Percentiles rank a stretch among this genome's conserved stretches.
Conservation (phyloP, 2,113 vertebrate genomes). For the Stegostoma tigrinum region DNA sequence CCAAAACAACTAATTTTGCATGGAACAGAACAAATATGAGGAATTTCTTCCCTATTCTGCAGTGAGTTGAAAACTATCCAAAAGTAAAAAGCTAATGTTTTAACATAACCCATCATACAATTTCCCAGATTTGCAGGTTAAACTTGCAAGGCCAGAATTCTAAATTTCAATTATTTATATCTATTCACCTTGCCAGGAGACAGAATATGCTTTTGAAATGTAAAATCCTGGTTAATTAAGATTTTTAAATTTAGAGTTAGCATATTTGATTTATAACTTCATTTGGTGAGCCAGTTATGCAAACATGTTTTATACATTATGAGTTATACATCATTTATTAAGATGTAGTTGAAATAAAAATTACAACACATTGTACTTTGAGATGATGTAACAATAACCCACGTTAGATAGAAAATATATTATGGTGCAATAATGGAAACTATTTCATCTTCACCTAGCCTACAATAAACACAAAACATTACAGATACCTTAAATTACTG, state of each 20-base stretch:
- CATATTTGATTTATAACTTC: constrained; percentile 1
- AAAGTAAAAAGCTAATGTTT: neutral
- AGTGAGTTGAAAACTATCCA: constrained; percentile 9
- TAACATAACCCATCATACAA: neutral
- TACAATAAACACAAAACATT: neutral
- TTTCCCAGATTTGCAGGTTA: neutral
- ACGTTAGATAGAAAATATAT: neutral
- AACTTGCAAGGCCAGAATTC: neutral
- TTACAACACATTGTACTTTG: neutral
- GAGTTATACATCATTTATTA: constrained; percentile 33
- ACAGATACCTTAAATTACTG: neutral
- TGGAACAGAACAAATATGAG: neutral
- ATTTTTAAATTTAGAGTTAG: constrained; percentile 29
- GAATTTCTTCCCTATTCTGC: neutral
- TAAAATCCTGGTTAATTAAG: constrained; percentile 27
- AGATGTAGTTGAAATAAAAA: constrained; percentile 23
- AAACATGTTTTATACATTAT: constrained; percentile 33
- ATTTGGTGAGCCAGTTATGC: constrained; percentile 5
- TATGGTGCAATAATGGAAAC: neutral
- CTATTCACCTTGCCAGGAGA: constrained; percentile 34
- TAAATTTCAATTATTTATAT: constrained; percentile 30
- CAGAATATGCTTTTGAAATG: constrained; percentile 31
- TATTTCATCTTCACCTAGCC: neutral
- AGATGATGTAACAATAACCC: neutral
- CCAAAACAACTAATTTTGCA: neutral